Evolutionary conservation across 2,888 invertebrate genomes (phyloP).

Genomic region (Tanytarsus gracilentus): DNA sequence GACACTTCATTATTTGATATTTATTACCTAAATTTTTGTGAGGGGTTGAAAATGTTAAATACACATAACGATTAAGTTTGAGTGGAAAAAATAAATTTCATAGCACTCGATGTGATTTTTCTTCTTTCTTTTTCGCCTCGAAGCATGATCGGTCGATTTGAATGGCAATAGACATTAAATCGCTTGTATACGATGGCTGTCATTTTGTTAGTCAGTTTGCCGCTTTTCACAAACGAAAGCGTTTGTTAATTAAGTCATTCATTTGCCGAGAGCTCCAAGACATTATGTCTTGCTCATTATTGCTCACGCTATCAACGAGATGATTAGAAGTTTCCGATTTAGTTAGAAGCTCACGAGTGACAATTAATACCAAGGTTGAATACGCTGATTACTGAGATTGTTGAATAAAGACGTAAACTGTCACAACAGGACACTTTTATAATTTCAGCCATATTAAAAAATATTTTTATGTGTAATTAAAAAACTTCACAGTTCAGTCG

Average conservation of each 20-base stretch:
- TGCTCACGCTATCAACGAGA: too few relatives aligned
- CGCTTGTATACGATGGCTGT: constrained; percentile 12
- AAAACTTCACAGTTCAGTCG: too few relatives aligned
- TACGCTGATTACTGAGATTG: too few relatives aligned
- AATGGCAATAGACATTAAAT: constrained; percentile 10
- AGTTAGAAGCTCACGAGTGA: too few relatives aligned
- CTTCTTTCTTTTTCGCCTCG: background rate
- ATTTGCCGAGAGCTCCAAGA: too few relatives aligned
- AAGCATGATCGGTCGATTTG: background rate
- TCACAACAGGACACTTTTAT: too few relatives aligned
- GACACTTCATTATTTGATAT: constrained; percentile 25
- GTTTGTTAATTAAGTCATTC: background rate
- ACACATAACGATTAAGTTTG: constrained; percentile 3
- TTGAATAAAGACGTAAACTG: too few relatives aligned
- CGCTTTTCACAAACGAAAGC: background rate
- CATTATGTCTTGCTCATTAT: too few relatives aligned
- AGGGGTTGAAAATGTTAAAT: constrained; percentile 17
- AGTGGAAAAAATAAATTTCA: constrained; percentile 15
- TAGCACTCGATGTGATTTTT: background rate
- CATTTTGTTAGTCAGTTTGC: background rate
- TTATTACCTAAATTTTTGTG: constrained; percentile 20
- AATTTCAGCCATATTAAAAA: too few relatives aligned
- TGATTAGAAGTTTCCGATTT: too few relatives aligned
- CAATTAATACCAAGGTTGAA: too few relatives aligned
- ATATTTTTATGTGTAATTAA: too few relatives aligned